Evolutionary conservation across 1,140 invertebrate species (phyloP).

Genomic region (Latrodectus geometricus): DNA sequence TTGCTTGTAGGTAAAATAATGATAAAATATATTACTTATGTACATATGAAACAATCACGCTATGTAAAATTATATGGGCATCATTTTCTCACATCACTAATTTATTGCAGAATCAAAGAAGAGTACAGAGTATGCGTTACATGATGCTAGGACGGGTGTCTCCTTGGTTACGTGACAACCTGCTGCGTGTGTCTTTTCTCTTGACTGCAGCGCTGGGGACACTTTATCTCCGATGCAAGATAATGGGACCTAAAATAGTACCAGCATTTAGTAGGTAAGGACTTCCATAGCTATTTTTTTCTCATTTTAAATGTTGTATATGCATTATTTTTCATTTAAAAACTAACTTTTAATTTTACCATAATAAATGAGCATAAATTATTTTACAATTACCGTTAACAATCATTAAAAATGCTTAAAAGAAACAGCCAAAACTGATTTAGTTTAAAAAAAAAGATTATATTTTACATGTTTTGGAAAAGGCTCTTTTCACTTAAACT

Average conservation of each 20-base stretch:
- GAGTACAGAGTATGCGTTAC: conserved; percentile 39
- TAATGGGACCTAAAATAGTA: conserved; percentile 65
- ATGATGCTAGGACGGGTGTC: conserved; percentile 77
- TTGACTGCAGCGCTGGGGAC: conserved; percentile 73
- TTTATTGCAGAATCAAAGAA: conserved; percentile 27
- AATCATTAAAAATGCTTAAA: no score
- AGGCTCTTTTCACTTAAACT: no score
- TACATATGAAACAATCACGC: no score
- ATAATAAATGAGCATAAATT: neutral
- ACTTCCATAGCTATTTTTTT: conserved; percentile 20
- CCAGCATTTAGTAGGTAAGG: conserved; percentile 75
- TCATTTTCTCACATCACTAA: no score
- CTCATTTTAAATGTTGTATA: no score
- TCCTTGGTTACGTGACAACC: conserved; percentile 78
- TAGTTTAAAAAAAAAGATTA: no score
- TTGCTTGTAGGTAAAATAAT: no score
- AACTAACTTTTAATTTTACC: neutral
- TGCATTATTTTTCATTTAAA: neutral
- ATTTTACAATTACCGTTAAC: no score
- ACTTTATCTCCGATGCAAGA: conserved; percentile 65
- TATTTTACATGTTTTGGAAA: no score
- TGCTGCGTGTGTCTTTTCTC: conserved; percentile 81
- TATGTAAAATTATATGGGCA: no score
- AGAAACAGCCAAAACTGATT: no score
- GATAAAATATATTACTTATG: no score